A percentile compares a stretch with the other conserved stretches of the same genome.
Conservation (phyloP, 2,113 vertebrate species). For the Pholis gunnellus region DNA sequence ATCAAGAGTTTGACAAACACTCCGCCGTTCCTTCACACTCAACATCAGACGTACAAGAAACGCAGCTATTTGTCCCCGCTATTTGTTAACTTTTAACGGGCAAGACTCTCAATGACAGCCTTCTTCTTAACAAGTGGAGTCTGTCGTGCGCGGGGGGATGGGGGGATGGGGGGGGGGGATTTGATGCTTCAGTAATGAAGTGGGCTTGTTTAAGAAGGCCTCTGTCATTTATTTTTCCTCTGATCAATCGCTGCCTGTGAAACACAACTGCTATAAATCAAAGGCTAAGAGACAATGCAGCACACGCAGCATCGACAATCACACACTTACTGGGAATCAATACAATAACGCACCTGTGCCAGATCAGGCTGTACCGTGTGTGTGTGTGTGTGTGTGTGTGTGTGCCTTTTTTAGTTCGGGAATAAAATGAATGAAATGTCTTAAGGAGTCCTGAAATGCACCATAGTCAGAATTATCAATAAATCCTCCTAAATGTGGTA, state of each 20-base stretch:
- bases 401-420: conserved; percentile 10
- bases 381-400: neutral
- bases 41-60: neutral
- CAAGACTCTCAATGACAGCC: neutral
- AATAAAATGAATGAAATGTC: conserved; percentile 7
- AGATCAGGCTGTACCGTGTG: conserved; percentile 14
- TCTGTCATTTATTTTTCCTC: conserved; percentile 43
- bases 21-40: neutral
- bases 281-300: conserved; percentile 38
- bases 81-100: conserved; percentile 21
- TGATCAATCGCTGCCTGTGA: conserved; percentile 51
- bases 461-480: neutral
- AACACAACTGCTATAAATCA: conserved; percentile 59
- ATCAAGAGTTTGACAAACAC: conserved; percentile 12
- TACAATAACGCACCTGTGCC: conserved; percentile 28
- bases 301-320: conserved; percentile 24
- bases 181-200: conserved; percentile 61
- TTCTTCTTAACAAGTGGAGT: conserved; percentile 40
- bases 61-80: neutral
- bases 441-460: neutral
- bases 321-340: conserved; percentile 43
- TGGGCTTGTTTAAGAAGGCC: conserved; percentile 37
- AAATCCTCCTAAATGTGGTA: neutral
- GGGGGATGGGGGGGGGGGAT: neutral
- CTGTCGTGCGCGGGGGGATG: conserved; percentile 2